Conservation (phyloP, 1,140 invertebrate species). For the Hyposmocoma kahamanoa region DNA sequence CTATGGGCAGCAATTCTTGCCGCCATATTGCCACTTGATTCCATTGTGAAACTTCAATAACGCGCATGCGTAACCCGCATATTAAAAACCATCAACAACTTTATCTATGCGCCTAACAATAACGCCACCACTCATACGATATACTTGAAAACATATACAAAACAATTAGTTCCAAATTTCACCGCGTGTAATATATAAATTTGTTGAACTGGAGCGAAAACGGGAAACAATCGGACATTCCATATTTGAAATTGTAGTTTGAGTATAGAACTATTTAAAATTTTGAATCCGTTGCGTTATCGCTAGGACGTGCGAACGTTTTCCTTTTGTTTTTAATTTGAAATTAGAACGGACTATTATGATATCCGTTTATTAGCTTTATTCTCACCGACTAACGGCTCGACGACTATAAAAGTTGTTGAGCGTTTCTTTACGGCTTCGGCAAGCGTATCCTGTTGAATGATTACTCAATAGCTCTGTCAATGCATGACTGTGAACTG, state of each 20-base stretch:
- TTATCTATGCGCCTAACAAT: not conserved
- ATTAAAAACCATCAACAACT: conserved; percentile 51
- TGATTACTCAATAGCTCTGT: too few relatives aligned
- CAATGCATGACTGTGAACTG: too few relatives aligned
- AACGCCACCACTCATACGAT: too few relatives aligned
- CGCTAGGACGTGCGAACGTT: conserved; percentile 44
- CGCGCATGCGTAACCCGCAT: conserved; percentile 60
- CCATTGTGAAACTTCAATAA: conserved; percentile 67
- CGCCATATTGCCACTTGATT: conserved; percentile 41
- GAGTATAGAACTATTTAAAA: conserved; percentile 72
- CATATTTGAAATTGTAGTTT: conserved; percentile 66
- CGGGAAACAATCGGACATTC: conserved; percentile 64
- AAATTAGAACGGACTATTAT: conserved; percentile 22
- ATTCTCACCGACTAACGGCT: conserved; percentile 9
- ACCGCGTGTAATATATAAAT: too few relatives aligned
- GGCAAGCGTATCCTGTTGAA: too few relatives aligned
- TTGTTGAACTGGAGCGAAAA: conserved; percentile 45
- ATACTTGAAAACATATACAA: too few relatives aligned
- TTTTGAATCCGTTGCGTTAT: conserved; percentile 72
- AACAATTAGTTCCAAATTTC: too few relatives aligned
- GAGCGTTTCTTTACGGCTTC: too few relatives aligned
- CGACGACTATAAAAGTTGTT: conserved; percentile 6
- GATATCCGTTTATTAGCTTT: conserved; percentile 19
- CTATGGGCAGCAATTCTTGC: conserved; percentile 47
- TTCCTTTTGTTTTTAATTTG: conserved; percentile 31